phyloP scores from a whole-genome alignment of 2,888 invertebrate species.

The Glomeris marginata region DNA sequence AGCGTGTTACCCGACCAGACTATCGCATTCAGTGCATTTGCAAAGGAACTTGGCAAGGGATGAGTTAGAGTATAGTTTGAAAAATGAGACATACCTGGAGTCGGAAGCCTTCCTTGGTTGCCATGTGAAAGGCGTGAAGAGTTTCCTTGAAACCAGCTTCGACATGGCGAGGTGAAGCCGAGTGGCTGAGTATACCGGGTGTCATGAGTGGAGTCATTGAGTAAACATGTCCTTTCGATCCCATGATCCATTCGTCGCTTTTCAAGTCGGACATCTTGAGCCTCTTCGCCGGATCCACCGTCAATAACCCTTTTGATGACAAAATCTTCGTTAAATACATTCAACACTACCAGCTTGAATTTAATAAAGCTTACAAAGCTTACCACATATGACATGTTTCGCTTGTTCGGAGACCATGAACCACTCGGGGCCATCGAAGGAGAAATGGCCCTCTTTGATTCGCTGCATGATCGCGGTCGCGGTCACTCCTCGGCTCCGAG shows the following conservation, averaged over 20 bases:
- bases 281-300: constrained; percentile 57
- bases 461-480: constrained; percentile 57
- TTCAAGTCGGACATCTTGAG: constrained; percentile 50
- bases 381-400: constrained; percentile 51
- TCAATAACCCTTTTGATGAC: constrained; percentile 43
- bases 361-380: neutral
- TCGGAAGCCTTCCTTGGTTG: constrained; percentile 53
- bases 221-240: constrained; percentile 27
- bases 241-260: constrained; percentile 49
- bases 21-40: too few relatives aligned
- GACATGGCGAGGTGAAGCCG: constrained; percentile 33
- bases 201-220: constrained; percentile 43
- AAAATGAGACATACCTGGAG: constrained; percentile 32
- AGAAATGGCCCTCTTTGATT: constrained; percentile 62
- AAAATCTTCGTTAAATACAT: neutral
- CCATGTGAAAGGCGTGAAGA: constrained; percentile 50
- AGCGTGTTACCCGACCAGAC: too few relatives aligned
- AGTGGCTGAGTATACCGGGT: constrained; percentile 40
- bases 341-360: constrained; percentile 1
- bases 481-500: constrained; percentile 50
- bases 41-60: too few relatives aligned
- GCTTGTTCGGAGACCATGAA: constrained; percentile 53
- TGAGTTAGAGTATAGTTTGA: constrained; percentile 4
- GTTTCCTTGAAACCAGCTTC: constrained; percentile 44
- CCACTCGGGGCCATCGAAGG: constrained; percentile 59